Base-by-base conservation (phyloP, 2,113 vertebrate genomes). In the Melanerpes formicivorus region DNA sequence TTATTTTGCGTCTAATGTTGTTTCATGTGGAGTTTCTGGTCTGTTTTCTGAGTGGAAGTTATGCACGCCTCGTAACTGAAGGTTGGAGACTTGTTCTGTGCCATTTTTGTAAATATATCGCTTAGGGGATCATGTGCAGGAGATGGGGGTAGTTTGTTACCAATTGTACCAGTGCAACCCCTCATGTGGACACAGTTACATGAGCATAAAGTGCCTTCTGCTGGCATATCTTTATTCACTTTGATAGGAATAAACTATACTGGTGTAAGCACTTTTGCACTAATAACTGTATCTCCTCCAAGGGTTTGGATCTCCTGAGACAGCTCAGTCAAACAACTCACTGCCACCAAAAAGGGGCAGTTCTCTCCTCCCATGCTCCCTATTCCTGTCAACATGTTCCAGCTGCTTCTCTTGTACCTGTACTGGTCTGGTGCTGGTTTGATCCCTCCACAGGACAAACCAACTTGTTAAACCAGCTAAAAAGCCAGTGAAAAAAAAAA, bases 141-240 rank as follows among this genome's bases (percentile, higher is more conserved):
- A 42, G 6, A 6, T 59, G 86, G 25, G 23, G 27, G 26, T 82
- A 54, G 21, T 87, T 83, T 90, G 46, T 90, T 66, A 64, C 42
- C 55, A 56, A n/a, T 87, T 27, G 37, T 52, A 71, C 48, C 89
- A 81, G 82, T 84, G 82, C 73, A 90, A 42, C 79, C 84, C 91
- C 89, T 92, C 90, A 60, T 65, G 76, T 69, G 93, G 95, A 86
- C 90, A 56, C 87, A 80, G 84, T 91, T 94, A 92, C 80, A 55
- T 60, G 82, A 91, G 70, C 88, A 86, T 72, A 29, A 95, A 88
- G 90, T 95, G 93, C 95, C 91, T 96, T 90, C 73, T 88, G 88
- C 87, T 95, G 87, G 90, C 56, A 34, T 93, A 80, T 69, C 76
- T 93, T 92, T 91, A 85, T 94, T 94, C 85, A 37, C 70, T 32